A percentile compares a stretch with the other conserved stretches of the same genome.
These are phyloP conservation scores for Thaumetopoea pityocampa DNA, from an alignment of 1,140 invertebrate genomes.

Conservation along the genomic window DNA sequence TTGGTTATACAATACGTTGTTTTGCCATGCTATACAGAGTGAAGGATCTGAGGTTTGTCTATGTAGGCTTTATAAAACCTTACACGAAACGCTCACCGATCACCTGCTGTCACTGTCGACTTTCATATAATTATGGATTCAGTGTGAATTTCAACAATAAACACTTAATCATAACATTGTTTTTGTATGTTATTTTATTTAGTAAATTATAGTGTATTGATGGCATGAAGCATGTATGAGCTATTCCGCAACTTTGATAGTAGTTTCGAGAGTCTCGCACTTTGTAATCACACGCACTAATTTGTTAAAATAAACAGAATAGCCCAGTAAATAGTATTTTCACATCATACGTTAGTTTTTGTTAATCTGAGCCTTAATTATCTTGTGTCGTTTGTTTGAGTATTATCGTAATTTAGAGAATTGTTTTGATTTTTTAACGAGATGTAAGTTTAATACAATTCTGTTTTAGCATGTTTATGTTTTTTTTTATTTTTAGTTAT, in stretches of 20 bases:
- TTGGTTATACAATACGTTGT: slow-evolving; percentile 52
- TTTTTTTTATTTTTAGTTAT: slow-evolving; percentile 68
- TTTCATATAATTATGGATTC: slow-evolving; percentile 1
- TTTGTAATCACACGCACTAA: background rate
- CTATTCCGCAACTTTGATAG: slow-evolving; percentile 25
- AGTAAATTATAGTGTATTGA: background rate
- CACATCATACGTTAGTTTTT: no score
- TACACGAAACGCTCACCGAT: slow-evolving; percentile 10
- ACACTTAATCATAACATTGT: background rate
- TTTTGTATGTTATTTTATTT: slow-evolving; percentile 1
- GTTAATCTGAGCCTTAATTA: background rate
- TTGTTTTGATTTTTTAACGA: background rate
- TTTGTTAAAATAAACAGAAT: no score
- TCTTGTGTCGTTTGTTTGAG: slow-evolving; percentile 10
- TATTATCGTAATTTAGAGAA: background rate
- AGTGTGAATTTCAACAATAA: slow-evolving; percentile 28
- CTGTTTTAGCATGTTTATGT: slow-evolving; percentile 41
- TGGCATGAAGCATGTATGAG: slow-evolving; percentile 43
- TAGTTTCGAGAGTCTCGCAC: background rate
- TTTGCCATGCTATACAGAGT: slow-evolving; percentile 73
- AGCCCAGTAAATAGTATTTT: no score
- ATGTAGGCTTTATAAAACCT: slow-evolving; percentile 26
- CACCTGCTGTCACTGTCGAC: slow-evolving; percentile 6
- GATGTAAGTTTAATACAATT: slow-evolving; percentile 22
- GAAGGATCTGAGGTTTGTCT: slow-evolving; percentile 87